Evolutionary conservation across 2,113 vertebrate genomes (phyloP).

Genomic region (Tachysurus fulvidraco): DNA sequence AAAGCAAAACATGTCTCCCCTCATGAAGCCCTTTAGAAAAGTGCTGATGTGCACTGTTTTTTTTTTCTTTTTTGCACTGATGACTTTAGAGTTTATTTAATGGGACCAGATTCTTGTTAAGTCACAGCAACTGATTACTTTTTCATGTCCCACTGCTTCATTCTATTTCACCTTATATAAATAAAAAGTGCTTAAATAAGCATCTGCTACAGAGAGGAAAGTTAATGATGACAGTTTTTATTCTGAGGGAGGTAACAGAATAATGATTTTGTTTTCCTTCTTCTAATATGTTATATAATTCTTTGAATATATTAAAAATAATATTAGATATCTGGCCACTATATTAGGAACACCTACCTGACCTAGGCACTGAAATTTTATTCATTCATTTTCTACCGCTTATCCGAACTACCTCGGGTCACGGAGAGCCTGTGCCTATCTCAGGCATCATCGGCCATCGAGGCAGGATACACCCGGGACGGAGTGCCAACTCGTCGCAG

Average conservation of each 20-base stretch:
- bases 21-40: conserved; percentile 55
- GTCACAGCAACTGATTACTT: conserved; percentile 77
- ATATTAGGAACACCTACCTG: neutral
- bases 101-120: conserved; percentile 76
- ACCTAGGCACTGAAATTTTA: neutral
- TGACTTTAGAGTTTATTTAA: conserved; percentile 71
- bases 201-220: conserved; percentile 37
- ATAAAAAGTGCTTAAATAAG: conserved; percentile 68
- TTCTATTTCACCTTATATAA: conserved; percentile 69
- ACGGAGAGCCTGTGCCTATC: too few relatives aligned
- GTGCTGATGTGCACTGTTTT: conserved; percentile 70
- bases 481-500: too few relatives aligned
- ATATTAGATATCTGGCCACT: neutral
- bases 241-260: conserved; percentile 49
- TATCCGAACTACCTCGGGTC: too few relatives aligned
- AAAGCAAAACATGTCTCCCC: conserved; percentile 34
- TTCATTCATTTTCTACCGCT: too few relatives aligned
- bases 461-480: too few relatives aligned
- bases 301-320: neutral
- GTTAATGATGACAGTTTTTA: conserved; percentile 50
- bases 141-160: conserved; percentile 73
- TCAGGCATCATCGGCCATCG: too few relatives aligned
- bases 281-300: neutral
- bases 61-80: conserved; percentile 56
- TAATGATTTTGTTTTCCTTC: conserved; percentile 30